phyloP scores from a whole-genome alignment of 2,888 invertebrate species.

The Byasa hedistus region DNA sequence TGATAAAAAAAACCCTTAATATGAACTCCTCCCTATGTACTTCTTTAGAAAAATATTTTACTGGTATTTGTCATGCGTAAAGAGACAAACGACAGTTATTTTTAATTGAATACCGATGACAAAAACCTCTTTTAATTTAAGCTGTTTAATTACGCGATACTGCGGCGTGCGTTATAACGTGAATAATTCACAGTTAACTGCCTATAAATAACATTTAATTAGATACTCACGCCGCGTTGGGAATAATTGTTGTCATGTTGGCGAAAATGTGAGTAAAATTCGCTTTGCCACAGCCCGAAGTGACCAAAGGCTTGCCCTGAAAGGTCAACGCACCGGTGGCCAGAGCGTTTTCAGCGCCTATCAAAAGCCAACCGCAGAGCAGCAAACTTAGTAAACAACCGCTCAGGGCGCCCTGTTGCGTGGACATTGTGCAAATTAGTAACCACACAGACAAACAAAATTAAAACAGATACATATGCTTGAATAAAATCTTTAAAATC shows the following conservation, averaged over 20 bases:
- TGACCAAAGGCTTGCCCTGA: constrained; percentile 69
- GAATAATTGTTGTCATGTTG: constrained; percentile 51
- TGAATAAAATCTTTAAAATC: not conserved
- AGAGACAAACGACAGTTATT: constrained; percentile 1
- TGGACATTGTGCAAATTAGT: constrained; percentile 12
- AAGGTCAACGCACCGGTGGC: constrained; percentile 73
- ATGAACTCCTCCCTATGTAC: not conserved
- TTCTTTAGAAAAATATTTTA: not conserved
- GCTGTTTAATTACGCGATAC: constrained; percentile 29
- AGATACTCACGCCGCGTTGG: constrained; percentile 58
- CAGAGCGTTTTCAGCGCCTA: constrained; percentile 74
- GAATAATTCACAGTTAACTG: constrained; percentile 29
- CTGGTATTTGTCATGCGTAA: not conserved
- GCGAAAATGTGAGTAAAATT: constrained; percentile 61
- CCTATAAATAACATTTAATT: constrained; percentile 30
- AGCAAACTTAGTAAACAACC: constrained; percentile 75
- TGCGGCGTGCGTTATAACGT: constrained; percentile 26
- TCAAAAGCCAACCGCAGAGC: constrained; percentile 73
- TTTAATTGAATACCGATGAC: constrained; percentile 15
- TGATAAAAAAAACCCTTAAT: no score
- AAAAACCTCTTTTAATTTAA: constrained; percentile 25
- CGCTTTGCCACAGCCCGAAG: constrained; percentile 67
- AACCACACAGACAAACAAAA: not conserved
- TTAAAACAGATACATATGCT: no score
- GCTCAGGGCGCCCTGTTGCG: constrained; percentile 73